Percentiles rank a stretch among this genome's conserved stretches.
Conservation (phyloP, 2,888 invertebrate species). For the Panzeria rudis region DNA sequence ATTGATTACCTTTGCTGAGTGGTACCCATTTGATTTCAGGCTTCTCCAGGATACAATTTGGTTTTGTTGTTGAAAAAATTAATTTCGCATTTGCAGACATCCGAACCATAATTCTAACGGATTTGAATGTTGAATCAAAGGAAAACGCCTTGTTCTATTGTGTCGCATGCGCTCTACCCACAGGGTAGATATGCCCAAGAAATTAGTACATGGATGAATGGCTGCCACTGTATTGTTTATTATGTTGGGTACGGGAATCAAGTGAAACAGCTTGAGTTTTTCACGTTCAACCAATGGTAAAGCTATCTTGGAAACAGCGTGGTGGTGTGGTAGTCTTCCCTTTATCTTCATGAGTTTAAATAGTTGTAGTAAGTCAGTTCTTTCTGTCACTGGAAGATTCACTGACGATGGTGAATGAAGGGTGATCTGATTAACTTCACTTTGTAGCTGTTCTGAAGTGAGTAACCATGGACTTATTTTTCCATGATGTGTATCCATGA, state of each 20-base stretch:
- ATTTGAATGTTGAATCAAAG: background rate
- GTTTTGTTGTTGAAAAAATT: slow-evolving; percentile 28
- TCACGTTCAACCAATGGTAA: background rate
- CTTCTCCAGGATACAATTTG: slow-evolving; percentile 9
- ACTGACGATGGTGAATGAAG: background rate
- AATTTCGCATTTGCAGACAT: slow-evolving; percentile 14
- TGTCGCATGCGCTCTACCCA: background rate
- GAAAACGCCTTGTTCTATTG: background rate
- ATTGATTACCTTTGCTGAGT: slow-evolving; percentile 28
- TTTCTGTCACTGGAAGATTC: background rate
- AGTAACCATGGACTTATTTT: background rate
- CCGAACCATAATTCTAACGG: background rate
- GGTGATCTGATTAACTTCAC: background rate
- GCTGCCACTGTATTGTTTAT: background rate
- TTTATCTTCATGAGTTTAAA: too few species aligned
- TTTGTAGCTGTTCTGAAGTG: too few species aligned
- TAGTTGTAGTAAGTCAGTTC: too few species aligned
- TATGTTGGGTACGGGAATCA: background rate
- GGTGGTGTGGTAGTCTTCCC: background rate
- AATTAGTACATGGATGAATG: background rate
- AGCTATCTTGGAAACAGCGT: background rate
- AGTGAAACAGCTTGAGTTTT: background rate
- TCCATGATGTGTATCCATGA: background rate
- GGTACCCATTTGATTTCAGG: slow-evolving; percentile 15
- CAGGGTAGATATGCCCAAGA: background rate